These are phyloP conservation scores for Todus mexicanus DNA, from an alignment of 2,797 vertebrate species.

Conservation along the genomic window DNA sequence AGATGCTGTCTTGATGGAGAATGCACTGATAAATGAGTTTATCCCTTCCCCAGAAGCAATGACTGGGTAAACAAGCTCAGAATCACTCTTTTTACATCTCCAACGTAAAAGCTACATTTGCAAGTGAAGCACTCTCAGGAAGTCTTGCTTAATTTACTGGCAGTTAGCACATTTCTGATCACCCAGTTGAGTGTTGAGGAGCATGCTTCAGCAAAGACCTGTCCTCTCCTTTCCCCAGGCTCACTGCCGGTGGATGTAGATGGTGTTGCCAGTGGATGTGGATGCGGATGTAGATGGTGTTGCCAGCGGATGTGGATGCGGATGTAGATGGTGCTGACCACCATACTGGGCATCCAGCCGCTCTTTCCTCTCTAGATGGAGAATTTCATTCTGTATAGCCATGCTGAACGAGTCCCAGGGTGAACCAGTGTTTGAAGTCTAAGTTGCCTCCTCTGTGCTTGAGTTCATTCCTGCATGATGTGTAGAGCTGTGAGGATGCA, in stretches of 20 bases:
- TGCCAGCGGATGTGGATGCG: no score
- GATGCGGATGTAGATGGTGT: no score
- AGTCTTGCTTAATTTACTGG: background rate
- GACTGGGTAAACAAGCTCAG: background rate
- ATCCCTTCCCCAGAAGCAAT: background rate
- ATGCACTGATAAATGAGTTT: background rate
- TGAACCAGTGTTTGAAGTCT: no score
- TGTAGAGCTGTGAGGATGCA: background rate
- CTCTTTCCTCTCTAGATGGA: background rate
- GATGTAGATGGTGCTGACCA: no score
- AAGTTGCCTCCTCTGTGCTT: background rate
- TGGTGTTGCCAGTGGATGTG: no score
- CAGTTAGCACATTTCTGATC: background rate
- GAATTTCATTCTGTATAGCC: background rate
- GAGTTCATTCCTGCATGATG: fast-evolving
- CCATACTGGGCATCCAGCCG: background rate
- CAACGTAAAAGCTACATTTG: background rate
- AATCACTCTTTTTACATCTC: background rate
- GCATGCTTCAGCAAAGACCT: background rate
- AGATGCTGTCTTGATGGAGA: background rate
- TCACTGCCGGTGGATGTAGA: fast-evolving
- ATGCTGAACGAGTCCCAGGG: background rate
- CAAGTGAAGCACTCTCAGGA: background rate
- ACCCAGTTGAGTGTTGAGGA: fast-evolving
- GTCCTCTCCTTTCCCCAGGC: background rate